Base-by-base conservation (phyloP, 2,113 vertebrate genomes). In the Nothobranchius kuhntae region DNA sequence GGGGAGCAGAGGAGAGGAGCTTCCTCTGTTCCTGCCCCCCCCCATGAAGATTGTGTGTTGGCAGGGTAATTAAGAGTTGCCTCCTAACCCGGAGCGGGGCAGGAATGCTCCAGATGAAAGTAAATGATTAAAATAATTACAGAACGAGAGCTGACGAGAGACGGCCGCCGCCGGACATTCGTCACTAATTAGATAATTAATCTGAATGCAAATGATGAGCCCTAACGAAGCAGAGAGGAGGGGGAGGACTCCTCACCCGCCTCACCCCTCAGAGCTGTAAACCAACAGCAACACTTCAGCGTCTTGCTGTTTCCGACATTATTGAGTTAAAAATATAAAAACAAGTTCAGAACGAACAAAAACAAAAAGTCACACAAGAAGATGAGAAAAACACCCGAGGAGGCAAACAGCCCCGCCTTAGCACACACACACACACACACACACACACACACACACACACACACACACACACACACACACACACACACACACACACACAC, bases 41-140 rank as follows among this genome's bases (percentile, higher is more conserved):
- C 72, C 82, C 88, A 90, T 89, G 82, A 89, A 89, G 83, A 90
- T 84, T 87, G 90, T 86, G 91, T 92, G 89, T 93, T 91, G 92
- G 91, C 90, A 91, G 91, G 91, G 91, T 93, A 93, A 98, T 98
- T 98, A 98, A 98, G 97, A 96, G 95, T 96, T 96, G 95, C 96
- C 96, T 96, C 94, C 94, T 94, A 98, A 96, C 95, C 89, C 94
- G 94, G 94, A 93, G 95, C 95, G 92, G 92, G 95, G 96, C 95
- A 96, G 95, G 94, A 92, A 95, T 94, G 95, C 94, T 96, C 93
- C 97, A 98, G 95, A 99, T 98, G 96, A 98, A 98, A 98, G 97
- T 96, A 98, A 98, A 98, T 99, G 96, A 98, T 98, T 98, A 98
- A 98, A 98, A 98, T 98, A 98, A 99, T 98, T 98, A 98, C 96